Evolutionary conservation across 2,113 vertebrate species (phyloP), one percentile per base, ranked within the genome.

Genomic region (Semnornis frantzii): DNA sequence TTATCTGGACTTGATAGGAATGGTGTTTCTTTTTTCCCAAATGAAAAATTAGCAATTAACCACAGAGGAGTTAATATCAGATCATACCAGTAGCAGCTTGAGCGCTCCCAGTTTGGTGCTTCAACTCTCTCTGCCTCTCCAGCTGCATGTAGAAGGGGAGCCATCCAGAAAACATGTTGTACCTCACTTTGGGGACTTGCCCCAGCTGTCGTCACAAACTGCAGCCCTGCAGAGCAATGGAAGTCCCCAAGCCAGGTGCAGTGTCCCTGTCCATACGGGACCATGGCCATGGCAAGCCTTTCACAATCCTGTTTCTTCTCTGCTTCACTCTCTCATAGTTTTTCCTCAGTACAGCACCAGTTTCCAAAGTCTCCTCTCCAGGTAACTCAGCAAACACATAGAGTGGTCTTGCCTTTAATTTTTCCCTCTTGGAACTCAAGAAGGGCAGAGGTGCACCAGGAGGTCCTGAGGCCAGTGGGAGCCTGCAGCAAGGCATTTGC

Each of bases 401-500:
- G 55, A 23, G 19, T 0, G 1, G 24, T n/a, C 23, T 18, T 20
- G 15, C 3, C 34, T 76, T 55, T 71, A 14, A 54, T 31, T 18
- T 66, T 25, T 31, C 21, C 23, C 8, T 21, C 18, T 28, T 30
- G 34, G 12, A 50, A 5, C 28, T 62, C 23, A 37, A 50, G 60
- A 58, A 70, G 37, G 18, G 20, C 64, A 52, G 34, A 69, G 16
- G 15, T 57, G 25, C 7, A 27, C 8, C 48, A 68, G 28, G 31
- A 34, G 34, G 14, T 6, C 23, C 27, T 0, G 0, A 59, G 44
- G n/a, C 28, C 58, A 81, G 21, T 0, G 3, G 33, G 4, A 78
- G 12, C 54, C 37, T 2, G 1, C 42, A 65, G 13, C 5, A 15
- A 15, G 19, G 10, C 10, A 7, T 77, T 66, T 71, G 42, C 31